Base-by-base conservation (phyloP, 2,888 invertebrate species). In the Caenorhabditis sinica region DNA sequence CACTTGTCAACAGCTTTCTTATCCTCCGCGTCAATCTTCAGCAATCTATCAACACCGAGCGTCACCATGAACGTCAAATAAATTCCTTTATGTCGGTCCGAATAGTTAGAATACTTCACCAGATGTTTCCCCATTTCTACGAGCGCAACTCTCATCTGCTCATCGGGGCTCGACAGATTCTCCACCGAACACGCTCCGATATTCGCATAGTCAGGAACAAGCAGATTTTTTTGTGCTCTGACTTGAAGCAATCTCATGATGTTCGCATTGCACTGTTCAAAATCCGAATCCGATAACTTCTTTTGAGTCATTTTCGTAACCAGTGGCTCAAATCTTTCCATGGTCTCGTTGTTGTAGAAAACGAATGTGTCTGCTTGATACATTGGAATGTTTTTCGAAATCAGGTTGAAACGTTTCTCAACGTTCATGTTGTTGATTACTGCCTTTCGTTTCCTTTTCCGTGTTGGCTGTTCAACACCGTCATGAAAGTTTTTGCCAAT, bases 121-220 rank as follows among this genome's bases (percentile, higher is more conserved):
- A 88, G n/a, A 71, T 89, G 87, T 15, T 69, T 82, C 0, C 87
- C 85, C 77, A 90, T 23, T 60, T 90, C 90, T 1, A 80, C 58
- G 11, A 88, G 58, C 8, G 83, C 71, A 5, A 84, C 82, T 28
- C 75, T 51, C 74, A 87, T 82, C 30, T 89, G 88, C 53, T 88
- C 88, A 3, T 75, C 56, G 5, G 74, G 36, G 71, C 79, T 79
- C 3, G 17, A 25, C 23, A 83, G 51, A 56, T 83, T 20, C 11
- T 56, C 63, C 2, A 83, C 74, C n/a, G 45, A 51, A n/a, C 56
- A 56, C 1, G 9, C 17, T 17, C 49, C 56, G 13, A 75, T 68
- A 49, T 65, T n/a, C 13, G 65, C 0, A 6, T 43, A 15, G 9
- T 25, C n/a, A 1, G 61, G 36, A 13, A 79, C 25, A 0, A 76